Evolutionary conservation across 2,113 vertebrate species (phyloP).

Genomic region (Erythrolamprus reginae): DNA sequence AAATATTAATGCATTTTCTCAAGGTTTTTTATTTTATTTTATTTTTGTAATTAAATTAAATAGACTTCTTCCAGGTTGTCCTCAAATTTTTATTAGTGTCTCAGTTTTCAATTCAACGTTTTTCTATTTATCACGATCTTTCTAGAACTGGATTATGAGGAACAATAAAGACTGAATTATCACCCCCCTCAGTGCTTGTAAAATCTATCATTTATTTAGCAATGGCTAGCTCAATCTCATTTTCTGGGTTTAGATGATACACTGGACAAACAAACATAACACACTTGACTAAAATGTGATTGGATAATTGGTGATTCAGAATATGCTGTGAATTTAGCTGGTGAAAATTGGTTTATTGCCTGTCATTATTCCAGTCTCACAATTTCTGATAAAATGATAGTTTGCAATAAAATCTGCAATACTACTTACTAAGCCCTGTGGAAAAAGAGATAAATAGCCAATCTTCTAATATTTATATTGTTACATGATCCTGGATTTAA

Average conservation of each 20-base stretch:
- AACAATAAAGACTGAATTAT: background rate
- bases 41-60: background rate
- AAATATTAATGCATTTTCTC: background rate
- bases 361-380: background rate
- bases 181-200: background rate
- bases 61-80: background rate
- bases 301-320: background rate
- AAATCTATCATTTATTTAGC: background rate
- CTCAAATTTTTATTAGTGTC: background rate
- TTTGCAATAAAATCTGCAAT: background rate
- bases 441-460: no score
- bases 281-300: background rate
- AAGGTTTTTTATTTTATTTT: background rate
- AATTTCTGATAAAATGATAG: background rate
- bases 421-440: no score
- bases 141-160: background rate
- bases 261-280: background rate
- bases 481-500: no score
- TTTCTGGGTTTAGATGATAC: background rate
- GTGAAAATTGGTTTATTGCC: background rate
- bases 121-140: background rate
- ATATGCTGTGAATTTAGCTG: background rate
- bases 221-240: background rate
- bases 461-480: no score
- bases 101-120: background rate